Evolutionary conservation across 2,888 invertebrate species (phyloP), one percentile per base, ranked within the genome.

Genomic region (Polyploca ridens): DNA sequence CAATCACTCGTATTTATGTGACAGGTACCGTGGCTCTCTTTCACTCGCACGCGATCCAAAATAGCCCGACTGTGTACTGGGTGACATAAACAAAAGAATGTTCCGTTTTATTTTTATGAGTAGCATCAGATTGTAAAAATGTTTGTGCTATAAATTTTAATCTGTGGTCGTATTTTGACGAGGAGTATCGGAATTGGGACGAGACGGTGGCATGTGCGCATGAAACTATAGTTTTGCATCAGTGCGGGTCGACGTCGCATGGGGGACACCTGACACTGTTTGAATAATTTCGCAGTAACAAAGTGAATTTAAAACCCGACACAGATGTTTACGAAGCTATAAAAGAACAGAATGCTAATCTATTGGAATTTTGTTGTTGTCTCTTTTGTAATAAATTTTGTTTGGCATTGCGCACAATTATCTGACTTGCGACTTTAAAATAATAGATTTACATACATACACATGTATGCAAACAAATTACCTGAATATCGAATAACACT

Each of bases 1-100:
- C 93, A 91, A 93, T 93, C 93, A 92, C 88, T 78, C 71, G 84
- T 88, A 87, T 91, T 92, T 92, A 92, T 91, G 91, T 91, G 91
- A 91, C 92, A 89, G 86, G 83, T 87, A 86, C 84, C 84, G 84
- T 85, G 76, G 74, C 41, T 87, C 88, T 86, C 87, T 79, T 82
- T 88, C 85, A 66, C 78, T 68, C 68, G 66, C 69, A 81, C 77
- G 79, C 75, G 72, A 80, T 78, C 78, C 73, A 69, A 82, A 85
- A 83, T 82, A 84, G 72, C 78, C 72, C 73, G 71, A 78, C 70
- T 72, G 78, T 78, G 75, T 76, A 75, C 73, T 76, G 69, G 73
- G 71, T 72, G 81, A 73, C 83, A 80, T 77, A 84, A 80, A 77
- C 76, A 81, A 86, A 84, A 82, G 81, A 80, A 76, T 77, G 78